Conservation (phyloP, 2,888 invertebrate species). For the Eugnorisma glareosa region DNA sequence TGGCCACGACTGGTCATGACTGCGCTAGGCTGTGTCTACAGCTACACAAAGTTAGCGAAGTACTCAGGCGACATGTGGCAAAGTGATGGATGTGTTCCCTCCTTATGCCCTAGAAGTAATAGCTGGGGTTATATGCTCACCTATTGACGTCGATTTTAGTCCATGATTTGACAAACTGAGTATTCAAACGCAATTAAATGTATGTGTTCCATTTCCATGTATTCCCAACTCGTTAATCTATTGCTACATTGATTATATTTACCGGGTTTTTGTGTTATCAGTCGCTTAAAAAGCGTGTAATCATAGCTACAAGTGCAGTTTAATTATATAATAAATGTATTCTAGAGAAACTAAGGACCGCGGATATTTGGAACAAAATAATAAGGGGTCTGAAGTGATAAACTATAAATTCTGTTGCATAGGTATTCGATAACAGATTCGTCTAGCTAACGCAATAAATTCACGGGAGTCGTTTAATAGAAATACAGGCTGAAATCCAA, state of each 20-base stretch:
- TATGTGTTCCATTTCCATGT: not conserved
- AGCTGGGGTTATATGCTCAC: not conserved
- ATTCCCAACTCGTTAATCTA: not conserved
- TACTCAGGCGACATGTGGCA: conserved; percentile 13
- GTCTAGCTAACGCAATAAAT: conserved; percentile 30
- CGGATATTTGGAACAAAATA: not conserved
- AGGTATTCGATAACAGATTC: not conserved
- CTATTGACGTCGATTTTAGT: conserved; percentile 9
- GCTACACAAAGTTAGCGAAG: conserved; percentile 7
- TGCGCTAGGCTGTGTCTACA: conserved; percentile 5
- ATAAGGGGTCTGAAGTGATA: not conserved
- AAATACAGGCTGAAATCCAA: conserved; percentile 14
- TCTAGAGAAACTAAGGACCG: not conserved
- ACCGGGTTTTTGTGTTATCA: not conserved
- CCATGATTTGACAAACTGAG: not conserved
- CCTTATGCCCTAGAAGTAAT: not conserved
- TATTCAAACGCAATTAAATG: not conserved
- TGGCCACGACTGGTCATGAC: conserved; percentile 1
- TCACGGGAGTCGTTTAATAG: conserved; percentile 26
- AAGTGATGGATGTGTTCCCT: conserved; percentile 34
- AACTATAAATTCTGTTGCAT: not conserved
- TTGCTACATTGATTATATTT: not conserved
- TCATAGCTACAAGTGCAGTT: not conserved
- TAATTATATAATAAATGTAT: not conserved
- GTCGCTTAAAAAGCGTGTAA: not conserved